Evolutionary conservation across 30 jellyfish, hydroid and myxozoan genomes (phyloP).

Genomic region (Catostylus mosaicus): DNA sequence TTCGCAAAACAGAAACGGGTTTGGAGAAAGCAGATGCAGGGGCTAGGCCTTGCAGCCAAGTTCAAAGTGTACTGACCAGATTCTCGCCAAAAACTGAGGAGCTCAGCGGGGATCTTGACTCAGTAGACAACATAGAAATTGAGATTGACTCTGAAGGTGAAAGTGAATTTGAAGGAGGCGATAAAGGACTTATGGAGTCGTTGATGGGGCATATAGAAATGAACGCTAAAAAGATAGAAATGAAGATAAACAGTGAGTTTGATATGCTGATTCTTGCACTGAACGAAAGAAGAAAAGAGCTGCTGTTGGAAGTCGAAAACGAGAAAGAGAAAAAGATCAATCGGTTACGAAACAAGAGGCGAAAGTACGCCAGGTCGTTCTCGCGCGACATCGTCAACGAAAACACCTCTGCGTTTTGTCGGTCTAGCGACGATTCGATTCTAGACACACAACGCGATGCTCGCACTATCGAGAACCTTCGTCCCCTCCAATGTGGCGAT

Average conservation of each 20-base stretch:
- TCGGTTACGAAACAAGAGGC: slow-evolving; percentile 50
- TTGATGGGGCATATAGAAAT: slow-evolving; percentile 51
- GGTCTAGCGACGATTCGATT: slow-evolving; percentile 54
- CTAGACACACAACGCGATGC: slow-evolving; percentile 66
- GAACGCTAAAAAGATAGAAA: slow-evolving; percentile 34
- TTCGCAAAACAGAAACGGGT: neutral
- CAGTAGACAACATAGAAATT: slow-evolving; percentile 48
- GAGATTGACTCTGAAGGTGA: slow-evolving; percentile 27
- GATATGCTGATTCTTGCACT: slow-evolving; percentile 41
- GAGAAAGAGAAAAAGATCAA: slow-evolving; percentile 60
- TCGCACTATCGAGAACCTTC: slow-evolving; percentile 60
- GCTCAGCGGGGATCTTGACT: slow-evolving; percentile 7
- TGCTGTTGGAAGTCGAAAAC: slow-evolving; percentile 40
- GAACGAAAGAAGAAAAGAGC: slow-evolving; percentile 53
- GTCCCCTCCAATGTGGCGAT: slow-evolving; percentile 74
- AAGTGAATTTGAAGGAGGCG: slow-evolving; percentile 10
- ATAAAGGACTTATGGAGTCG: slow-evolving; percentile 64
- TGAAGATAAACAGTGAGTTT: slow-evolving; percentile 28
- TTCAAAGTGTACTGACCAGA: slow-evolving; percentile 48
- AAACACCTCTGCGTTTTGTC: neutral
- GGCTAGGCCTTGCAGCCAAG: neutral
- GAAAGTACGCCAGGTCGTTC: slow-evolving; percentile 53
- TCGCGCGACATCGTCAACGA: slow-evolving; percentile 30
- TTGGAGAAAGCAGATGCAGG: neutral
- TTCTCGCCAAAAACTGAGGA: slow-evolving; percentile 12